Base-by-base conservation (phyloP, 2,888 invertebrate genomes). In the Ichneumon xanthorius region DNA sequence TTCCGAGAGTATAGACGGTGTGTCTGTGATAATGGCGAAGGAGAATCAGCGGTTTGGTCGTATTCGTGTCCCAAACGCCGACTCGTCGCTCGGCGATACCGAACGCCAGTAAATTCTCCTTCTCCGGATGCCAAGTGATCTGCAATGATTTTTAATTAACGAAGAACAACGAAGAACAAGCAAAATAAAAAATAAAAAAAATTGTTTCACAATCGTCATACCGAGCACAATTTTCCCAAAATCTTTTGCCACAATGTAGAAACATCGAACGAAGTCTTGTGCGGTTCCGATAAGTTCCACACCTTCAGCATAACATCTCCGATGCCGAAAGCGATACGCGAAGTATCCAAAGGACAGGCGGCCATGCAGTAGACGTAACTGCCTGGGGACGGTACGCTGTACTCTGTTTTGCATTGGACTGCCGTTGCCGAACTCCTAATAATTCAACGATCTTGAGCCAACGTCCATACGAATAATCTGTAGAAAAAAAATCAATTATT, bases 31-130 rank as follows among this genome's bases (percentile, higher is more conserved):
- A 95, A 76, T 95, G 95, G 75, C 95, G 95, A 61, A 95, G 95
- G 30, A 95, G 89, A 53, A 90, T 92, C 0, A 95, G 95, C 6
- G 93, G 90, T 89, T 94, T 94, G 58, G 92, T 91, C 0, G 90
- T 89, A 80, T 95, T 94, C 5, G 94, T 94, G 88, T 97, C 96
- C 78, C 96, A 93, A 4, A 96, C 90, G 9, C 97, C 97, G 53
- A 98, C 97, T 90, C 97, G 95, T 65, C 98, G 97, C 93, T 98
- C 98, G 0, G 95, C 95, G 3, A 98, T 98, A 11, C 96, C 97
- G 94, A 96, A 98, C 0, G 98, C 98, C 37, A 99, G 92, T 30
- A 96, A 90, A 88, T 96, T 96, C 92, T 98, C 98, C 88, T 95
- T 95, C 14, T 95, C 95, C 0, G 98, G 98, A 95, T 98, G 98